Base-by-base conservation (phyloP, 2,113 vertebrate species). In the Mesitornis unicolor region DNA sequence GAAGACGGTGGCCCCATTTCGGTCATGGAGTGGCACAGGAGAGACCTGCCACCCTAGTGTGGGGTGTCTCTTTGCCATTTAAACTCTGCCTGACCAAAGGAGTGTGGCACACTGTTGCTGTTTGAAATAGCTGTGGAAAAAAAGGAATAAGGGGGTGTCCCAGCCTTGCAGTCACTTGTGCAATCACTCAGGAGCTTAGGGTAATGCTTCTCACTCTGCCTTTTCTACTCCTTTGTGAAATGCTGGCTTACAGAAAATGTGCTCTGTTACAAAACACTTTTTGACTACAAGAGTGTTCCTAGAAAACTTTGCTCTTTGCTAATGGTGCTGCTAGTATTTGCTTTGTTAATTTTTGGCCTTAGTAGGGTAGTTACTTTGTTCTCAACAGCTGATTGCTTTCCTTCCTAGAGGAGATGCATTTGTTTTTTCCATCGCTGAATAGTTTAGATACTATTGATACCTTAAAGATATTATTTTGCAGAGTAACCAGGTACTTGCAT, bases 381-480 rank as follows among this genome's bases (percentile, higher is more conserved):
- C 91, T 73, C 53, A 69, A 67, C 77, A 86, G 84, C 85, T 71
- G 74, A 17, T 47, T 54, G 50, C 70, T 93, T 87, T 85, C 57
- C 60, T 84, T 87, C 87, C 78, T 56, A 43, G 43, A 57, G 53
- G 85, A 85, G 53, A 88, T 61, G 71, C 59, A 73, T 95, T 87
- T 91, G 74, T 35, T 88, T 92, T 95, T 93, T 83, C 67, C 65
- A 77, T 9, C 75, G 63, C 51, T 94, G 85, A 89, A 90, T 94
- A 86, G 94, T 94, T 95, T 80, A 90, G 82, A 13, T 61, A 28
- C 85, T 80, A 36, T 61, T 80, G 71, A 86, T 69, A 88, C 82
- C 47, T 91, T 71, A 21, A 64, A 92, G 94, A 90, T 69, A 69
- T 28, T 40, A 31, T 64, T 93, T 94, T 93, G 70, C 54, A 47